Base-by-base conservation (phyloP, 2,113 vertebrate species). In the Ciconia maguari region DNA sequence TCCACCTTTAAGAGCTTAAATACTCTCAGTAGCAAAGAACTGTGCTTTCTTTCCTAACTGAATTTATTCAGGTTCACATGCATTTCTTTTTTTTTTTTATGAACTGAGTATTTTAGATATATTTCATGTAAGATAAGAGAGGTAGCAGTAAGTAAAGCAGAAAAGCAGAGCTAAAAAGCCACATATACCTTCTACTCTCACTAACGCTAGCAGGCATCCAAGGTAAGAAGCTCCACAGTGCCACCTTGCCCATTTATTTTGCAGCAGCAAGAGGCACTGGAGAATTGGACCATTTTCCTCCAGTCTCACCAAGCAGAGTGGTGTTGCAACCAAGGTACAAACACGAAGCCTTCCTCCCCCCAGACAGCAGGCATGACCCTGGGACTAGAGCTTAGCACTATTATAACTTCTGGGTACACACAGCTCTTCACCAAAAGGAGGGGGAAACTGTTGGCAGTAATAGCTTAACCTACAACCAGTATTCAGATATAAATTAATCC, bases 151-250 rank as follows among this genome's bases (percentile, higher is more conserved):
- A 54, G 17, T 9, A 68, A 54, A 68, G 36, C 58, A 29, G 55
- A n/a, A 68, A 21, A 49, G 55, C 78, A 30, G 34, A 86, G 25
- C 51, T 16, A 0, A 27, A 57, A 75, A 66, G 51, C 48, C 25
- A 21, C 34, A 2, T 0, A 2, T 2, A 4, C 46, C 17, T 65
- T 55, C 11, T 26, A 3, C 58, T 27, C 8, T n/a, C 13, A 3
- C 34, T 3, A 29, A 8, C 24, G 2, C 6, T 9, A 0, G 0
- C 10, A 6, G 60, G n/a, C 71, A 13, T 2, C 4, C 36, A 51
- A 17, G 27, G 32, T 12, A 52, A 51, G 61, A 64, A 72, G 77
- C 74, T 83, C 78, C 84, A 55, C 44, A 75, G 77, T 89, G 77
- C 77, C 90, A 65, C 82, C 84, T 55, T 49, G 41, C 81, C 83